Evolutionary conservation across 2,113 vertebrate genomes (phyloP).

Genomic region (Astatoreochromis straeleni): DNA sequence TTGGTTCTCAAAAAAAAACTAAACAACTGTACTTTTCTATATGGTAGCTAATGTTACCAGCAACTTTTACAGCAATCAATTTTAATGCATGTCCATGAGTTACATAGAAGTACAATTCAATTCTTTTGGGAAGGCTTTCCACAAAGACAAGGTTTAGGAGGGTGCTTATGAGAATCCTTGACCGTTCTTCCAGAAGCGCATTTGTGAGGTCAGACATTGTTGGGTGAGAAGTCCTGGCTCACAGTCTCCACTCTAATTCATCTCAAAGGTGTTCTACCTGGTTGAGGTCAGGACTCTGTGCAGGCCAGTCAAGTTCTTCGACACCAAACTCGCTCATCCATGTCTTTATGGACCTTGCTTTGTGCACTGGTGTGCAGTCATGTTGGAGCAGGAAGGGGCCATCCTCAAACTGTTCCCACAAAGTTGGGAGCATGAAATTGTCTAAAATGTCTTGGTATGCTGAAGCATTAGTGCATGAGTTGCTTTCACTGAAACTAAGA

Average conservation of each 20-base stretch:
- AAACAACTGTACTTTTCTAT: background rate
- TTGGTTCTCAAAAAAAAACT: background rate
- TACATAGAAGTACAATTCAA: background rate
- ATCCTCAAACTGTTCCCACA: background rate
- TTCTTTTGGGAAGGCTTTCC: background rate
- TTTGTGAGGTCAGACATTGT: background rate
- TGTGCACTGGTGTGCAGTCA: background rate
- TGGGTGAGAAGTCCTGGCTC: background rate
- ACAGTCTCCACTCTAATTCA: background rate
- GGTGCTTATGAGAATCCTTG: background rate
- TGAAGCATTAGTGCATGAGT: background rate
- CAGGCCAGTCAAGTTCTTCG: background rate
- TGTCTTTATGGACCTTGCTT: background rate
- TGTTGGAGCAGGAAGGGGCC: background rate
- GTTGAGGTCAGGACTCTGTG: background rate
- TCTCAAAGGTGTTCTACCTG: background rate
- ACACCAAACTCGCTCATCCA: background rate
- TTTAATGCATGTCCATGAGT: background rate
- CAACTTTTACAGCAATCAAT: background rate
- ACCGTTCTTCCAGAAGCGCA: background rate
- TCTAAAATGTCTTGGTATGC: background rate
- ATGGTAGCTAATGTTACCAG: background rate
- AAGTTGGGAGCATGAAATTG: background rate
- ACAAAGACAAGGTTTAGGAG: background rate
- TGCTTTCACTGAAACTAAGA: background rate